Percentiles rank a stretch among this genome's conserved stretches.
These are phyloP conservation scores for Trachelipus rathkii DNA, from an alignment of 1,140 invertebrate genomes.

Conservation along the genomic window DNA sequence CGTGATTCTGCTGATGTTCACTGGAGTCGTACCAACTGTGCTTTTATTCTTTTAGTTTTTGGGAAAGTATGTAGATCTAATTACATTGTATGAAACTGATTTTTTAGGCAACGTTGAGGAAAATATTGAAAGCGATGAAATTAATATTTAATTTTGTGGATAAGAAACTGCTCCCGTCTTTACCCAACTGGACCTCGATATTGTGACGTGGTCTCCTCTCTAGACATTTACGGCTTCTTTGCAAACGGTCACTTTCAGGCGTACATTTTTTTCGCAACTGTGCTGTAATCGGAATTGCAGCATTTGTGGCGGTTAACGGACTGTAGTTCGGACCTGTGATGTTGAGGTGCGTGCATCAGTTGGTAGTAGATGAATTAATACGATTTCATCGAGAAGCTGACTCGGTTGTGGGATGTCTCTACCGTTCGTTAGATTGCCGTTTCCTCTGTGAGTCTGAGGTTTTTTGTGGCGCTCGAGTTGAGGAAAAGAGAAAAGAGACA, in stretches of 20 bases:
- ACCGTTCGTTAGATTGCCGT: too few species aligned
- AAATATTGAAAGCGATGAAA: too few species aligned
- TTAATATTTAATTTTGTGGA: too few species aligned
- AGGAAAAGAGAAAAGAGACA: too few species aligned
- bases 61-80: background rate
- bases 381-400: slow-evolving; percentile 52
- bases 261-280: slow-evolving; percentile 75
- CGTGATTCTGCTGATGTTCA: slow-evolving; percentile 46
- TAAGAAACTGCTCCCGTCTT: background rate
- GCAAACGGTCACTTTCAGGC: slow-evolving; percentile 88
- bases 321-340: slow-evolving; percentile 46
- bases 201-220: slow-evolving; percentile 66
- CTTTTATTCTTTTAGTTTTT: slow-evolving; percentile 18
- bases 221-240: slow-evolving; percentile 62
- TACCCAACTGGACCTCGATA: slow-evolving; percentile 37
- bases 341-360: slow-evolving; percentile 51
- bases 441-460: too few species aligned
- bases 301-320: slow-evolving; percentile 71
- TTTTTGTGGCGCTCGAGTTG: too few species aligned
- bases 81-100: too few species aligned
- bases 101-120: too few species aligned
- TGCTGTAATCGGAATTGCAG: slow-evolving; percentile 88
- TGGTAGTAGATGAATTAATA: slow-evolving; percentile 53
- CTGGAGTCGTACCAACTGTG: slow-evolving; percentile 19
- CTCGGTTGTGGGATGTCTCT: too few species aligned